Percentiles rank a stretch among this genome's conserved stretches.
phyloP scores from a whole-genome alignment of 2,113 vertebrate genomes.

The Azemiops feae region DNA sequence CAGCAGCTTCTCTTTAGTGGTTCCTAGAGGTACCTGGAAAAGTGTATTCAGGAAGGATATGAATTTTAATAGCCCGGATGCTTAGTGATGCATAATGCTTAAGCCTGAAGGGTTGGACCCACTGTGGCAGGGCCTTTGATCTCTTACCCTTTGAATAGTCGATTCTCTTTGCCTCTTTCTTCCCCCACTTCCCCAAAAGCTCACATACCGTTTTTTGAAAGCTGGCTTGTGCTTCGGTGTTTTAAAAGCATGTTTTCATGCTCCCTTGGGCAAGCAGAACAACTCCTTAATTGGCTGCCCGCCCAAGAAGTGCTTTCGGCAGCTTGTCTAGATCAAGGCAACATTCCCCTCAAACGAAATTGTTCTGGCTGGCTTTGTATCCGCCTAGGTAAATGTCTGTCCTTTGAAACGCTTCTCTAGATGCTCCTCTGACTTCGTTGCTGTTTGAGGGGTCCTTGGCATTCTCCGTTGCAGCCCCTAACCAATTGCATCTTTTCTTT shows the following conservation, averaged over 20 bases:
- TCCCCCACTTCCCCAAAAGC: neutral
- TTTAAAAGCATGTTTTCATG: neutral
- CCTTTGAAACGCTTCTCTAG: neutral
- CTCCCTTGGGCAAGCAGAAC: neutral
- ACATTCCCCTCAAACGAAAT: neutral
- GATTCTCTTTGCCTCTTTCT: neutral
- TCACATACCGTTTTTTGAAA: neutral
- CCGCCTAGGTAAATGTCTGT: neutral
- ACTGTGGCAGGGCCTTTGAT: neutral
- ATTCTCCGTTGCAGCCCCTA: neutral
- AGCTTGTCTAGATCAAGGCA: neutral
- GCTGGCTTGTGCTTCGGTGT: neutral
- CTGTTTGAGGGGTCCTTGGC: neutral
- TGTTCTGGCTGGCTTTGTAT: neutral
- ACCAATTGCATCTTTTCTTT: neutral
- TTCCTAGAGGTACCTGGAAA: no score
- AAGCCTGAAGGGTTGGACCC: neutral
- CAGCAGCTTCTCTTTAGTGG: neutral
- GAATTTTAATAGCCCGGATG: neutral
- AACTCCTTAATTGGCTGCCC: neutral
- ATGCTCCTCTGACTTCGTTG: neutral
- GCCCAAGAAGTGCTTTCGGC: neutral
- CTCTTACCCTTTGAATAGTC: neutral
- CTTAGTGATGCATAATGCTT: neutral
- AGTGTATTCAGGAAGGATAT: neutral